Base-by-base conservation (phyloP, 2,888 invertebrate genomes). In the Sinelater perroti region DNA sequence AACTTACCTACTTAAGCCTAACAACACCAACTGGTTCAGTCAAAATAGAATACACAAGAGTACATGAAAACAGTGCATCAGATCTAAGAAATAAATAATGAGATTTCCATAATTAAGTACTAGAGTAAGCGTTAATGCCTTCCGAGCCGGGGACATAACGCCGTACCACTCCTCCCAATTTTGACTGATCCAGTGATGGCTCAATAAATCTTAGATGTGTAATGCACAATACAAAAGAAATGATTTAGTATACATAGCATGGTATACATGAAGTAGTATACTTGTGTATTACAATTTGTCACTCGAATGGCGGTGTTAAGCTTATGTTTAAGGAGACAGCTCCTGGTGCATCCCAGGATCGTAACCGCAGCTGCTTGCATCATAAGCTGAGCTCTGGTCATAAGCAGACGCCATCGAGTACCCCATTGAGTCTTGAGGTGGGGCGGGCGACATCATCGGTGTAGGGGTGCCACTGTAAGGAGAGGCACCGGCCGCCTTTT, bases 401-500 rank as follows among this genome's bases (percentile, higher is more conserved):
- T 93, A 94, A 63, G 93, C 93, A 74, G 95, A 92, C 62, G 93
- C 93, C 87, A 95, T 91, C 69, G 91, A 90, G 82, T 95, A 95
- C 62, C 93, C 93, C 87, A 94, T 93, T 72, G 92, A 91, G 81
- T 95, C 94, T 82, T 93, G 93, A 58, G 91, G 88, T 60, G 92
- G 92, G 72, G 93, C 94, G 67, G 95, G 95, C 57, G 93, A 94
- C 93, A 95, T 94, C 91, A 95, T 93, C 54, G 94, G 95, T 69
- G 94, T 94, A 60, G 94, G 91, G 58, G 93, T 92, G 71, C 94
- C 94, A 71, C 91, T 91, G 67, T 93, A 92, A 4, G 78, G 78
- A 13, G 76, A 82, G 72, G 84, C 84, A 82, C 93, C 93, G 67
- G 93, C 94, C 67, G 95, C 95, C 80, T 97, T 97, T 82, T 98